Evolutionary conservation across 2,888 invertebrate species (phyloP).

Genomic region (Parasteatoda lunata): DNA sequence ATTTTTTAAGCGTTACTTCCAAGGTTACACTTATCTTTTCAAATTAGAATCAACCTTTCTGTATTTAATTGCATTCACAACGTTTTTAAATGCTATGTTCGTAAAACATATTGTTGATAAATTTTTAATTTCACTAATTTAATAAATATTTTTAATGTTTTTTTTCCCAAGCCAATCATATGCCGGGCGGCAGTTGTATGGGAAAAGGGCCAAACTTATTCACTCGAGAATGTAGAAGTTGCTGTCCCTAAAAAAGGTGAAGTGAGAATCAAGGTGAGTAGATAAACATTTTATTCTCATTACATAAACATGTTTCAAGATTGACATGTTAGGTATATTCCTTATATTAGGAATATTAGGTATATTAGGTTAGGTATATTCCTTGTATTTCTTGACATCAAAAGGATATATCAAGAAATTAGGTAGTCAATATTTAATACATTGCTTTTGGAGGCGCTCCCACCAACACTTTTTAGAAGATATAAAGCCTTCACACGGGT

Average conservation of each 20-base stretch:
- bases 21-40: no score
- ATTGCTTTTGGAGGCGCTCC: no score
- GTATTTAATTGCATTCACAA: not conserved
- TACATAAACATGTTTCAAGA: not conserved
- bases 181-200: constrained; percentile 56
- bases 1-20: no score
- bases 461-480: no score
- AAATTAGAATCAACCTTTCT: not conserved
- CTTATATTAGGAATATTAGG: no score
- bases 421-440: no score
- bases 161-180: constrained; percentile 44
- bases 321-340: not conserved
- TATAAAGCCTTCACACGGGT: no score
- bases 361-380: no score
- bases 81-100: not conserved
- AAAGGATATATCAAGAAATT: not conserved
- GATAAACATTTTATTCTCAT: not conserved
- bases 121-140: not conserved
- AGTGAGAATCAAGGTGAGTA: constrained; percentile 54
- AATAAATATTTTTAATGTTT: not conserved
- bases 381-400: not conserved
- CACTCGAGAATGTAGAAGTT: constrained; percentile 59
- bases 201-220: constrained; percentile 15
- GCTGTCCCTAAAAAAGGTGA: constrained; percentile 51
- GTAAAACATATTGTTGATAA: no score